phyloP scores from a whole-genome alignment of 1,140 invertebrate genomes.

The Drosophila serrata region DNA sequence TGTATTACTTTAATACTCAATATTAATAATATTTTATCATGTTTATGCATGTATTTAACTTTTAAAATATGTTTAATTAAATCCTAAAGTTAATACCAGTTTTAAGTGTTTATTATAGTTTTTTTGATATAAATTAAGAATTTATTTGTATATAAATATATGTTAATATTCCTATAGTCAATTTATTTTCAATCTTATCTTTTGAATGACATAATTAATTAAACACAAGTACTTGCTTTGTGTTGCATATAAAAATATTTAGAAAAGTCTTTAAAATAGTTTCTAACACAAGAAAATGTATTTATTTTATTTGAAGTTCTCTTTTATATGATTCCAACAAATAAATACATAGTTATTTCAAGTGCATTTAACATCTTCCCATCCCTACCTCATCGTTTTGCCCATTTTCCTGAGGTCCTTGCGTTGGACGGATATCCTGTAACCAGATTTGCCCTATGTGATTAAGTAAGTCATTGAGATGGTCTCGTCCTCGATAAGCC shows the following conservation, averaged over 20 bases:
- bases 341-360: background rate
- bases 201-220: background rate
- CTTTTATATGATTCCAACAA: background rate
- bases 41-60: background rate
- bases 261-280: too few relatives aligned
- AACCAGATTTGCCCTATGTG: slow-evolving; percentile 82
- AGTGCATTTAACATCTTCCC: background rate
- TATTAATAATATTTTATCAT: background rate
- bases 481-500: slow-evolving; percentile 72
- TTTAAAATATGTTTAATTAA: background rate
- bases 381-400: slow-evolving; percentile 18
- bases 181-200: background rate
- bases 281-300: too few relatives aligned
- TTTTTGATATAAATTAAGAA: background rate
- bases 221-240: background rate
- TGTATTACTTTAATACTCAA: too few relatives aligned
- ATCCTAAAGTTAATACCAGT: too few relatives aligned
- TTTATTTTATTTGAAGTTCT: too few relatives aligned
- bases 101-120: background rate
- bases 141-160: too few relatives aligned
- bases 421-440: slow-evolving; percentile 75
- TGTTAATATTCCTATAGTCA: background rate
- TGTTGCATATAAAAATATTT: background rate
- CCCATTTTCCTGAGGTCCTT: slow-evolving; percentile 35
- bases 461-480: slow-evolving; percentile 83